A percentile compares a stretch with the other conserved stretches of the same genome.
phyloP scores from a whole-genome alignment of 2,888 invertebrate species.

The Pseudococcus viburni region DNA sequence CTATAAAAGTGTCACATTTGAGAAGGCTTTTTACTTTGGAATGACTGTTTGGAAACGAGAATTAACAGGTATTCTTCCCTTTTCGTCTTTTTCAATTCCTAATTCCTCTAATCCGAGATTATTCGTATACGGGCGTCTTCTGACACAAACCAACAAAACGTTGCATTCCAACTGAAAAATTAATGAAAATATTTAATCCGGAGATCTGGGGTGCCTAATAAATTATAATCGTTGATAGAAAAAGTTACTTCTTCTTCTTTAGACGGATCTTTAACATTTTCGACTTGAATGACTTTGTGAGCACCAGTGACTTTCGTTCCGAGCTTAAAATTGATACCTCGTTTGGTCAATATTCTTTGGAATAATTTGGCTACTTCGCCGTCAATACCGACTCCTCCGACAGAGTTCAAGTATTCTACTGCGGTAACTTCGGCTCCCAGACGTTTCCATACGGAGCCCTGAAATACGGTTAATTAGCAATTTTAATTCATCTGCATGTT shows the following conservation, averaged over 20 bases:
- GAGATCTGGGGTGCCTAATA: neutral
- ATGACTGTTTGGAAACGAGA: slow-evolving; percentile 93
- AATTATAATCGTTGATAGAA: neutral
- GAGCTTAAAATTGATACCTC: slow-evolving; percentile 93
- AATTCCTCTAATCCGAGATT: slow-evolving; percentile 93
- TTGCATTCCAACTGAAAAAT: slow-evolving; percentile 85
- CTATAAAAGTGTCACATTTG: neutral
- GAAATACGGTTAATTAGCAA: slow-evolving; percentile 67
- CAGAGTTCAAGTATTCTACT: slow-evolving; percentile 90
- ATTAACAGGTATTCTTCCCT: slow-evolving; percentile 96
- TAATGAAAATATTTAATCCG: slow-evolving; percentile 1
- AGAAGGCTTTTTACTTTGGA: slow-evolving; percentile 78
- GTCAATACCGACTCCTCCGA: slow-evolving; percentile 98
- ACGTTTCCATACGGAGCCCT: slow-evolving; percentile 95
- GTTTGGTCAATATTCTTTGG: slow-evolving; percentile 92
- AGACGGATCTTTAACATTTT: slow-evolving; percentile 84
- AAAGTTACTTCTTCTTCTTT: slow-evolving; percentile 83
- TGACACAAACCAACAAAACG: slow-evolving; percentile 93
- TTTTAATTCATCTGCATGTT: neutral
- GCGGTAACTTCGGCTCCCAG: slow-evolving; percentile 95
- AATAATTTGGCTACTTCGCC: slow-evolving; percentile 93
- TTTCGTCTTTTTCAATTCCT: slow-evolving; percentile 93
- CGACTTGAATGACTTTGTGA: slow-evolving; percentile 83
- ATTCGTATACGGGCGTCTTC: slow-evolving; percentile 93
- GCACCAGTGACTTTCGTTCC: slow-evolving; percentile 93